Conservation (phyloP, 2,113 vertebrate species). For the Sialia sialis region DNA sequence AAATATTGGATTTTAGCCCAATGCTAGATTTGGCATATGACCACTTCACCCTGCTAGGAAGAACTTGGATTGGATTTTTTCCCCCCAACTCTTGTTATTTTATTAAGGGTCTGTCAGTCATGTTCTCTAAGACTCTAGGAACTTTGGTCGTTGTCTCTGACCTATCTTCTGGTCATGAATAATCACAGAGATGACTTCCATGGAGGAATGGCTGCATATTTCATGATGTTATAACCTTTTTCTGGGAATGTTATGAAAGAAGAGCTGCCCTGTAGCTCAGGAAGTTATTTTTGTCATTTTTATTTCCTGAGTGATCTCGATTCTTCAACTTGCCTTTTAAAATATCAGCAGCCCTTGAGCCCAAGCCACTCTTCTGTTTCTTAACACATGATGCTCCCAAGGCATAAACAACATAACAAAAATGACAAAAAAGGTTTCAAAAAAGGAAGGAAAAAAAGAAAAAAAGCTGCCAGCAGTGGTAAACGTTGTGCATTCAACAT, state of each 20-base stretch:
- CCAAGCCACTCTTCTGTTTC: neutral
- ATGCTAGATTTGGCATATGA: neutral
- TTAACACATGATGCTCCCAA: neutral
- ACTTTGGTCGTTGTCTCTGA: neutral
- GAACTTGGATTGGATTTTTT: neutral
- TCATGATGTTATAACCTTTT: neutral
- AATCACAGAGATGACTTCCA: neutral
- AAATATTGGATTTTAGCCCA: slow-evolving; percentile 25
- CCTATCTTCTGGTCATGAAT: neutral
- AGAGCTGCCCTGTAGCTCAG: neutral
- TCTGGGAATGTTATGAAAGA: neutral
- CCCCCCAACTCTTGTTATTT: neutral
- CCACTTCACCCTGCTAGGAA: neutral
- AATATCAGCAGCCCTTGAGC: neutral
- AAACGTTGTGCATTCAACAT: neutral
- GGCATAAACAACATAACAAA: neutral
- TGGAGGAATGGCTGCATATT: neutral
- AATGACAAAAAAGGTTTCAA: neutral
- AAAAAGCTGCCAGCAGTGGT: neutral
- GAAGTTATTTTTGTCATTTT: neutral
- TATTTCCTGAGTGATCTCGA: neutral
- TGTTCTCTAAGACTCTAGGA: neutral
- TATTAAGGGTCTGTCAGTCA: neutral
- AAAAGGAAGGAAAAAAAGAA: neutral
- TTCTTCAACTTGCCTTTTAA: neutral